Conservation (phyloP, 2,113 vertebrate genomes). For the Himantopus leucocephalus region DNA sequence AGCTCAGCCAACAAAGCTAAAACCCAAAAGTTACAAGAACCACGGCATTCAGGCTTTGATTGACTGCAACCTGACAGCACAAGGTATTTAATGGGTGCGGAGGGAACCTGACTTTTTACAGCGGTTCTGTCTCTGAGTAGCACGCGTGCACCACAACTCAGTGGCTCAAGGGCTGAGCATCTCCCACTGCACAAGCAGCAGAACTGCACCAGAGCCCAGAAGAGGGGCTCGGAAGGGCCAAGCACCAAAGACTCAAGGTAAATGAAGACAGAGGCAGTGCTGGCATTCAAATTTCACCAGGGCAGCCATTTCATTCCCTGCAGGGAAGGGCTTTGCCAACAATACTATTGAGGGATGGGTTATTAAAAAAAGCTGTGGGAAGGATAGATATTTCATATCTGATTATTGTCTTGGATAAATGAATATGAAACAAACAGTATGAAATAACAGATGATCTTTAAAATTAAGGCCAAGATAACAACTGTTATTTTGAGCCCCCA, state of each 20-base stretch:
- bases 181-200: neutral
- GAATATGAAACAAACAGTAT: constrained; percentile 30
- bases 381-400: constrained; percentile 28
- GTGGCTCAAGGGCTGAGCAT: neutral
- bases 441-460: constrained; percentile 34
- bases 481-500: constrained; percentile 38
- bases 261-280: neutral
- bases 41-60: neutral
- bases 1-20: neutral
- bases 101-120: neutral
- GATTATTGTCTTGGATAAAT: constrained; percentile 32
- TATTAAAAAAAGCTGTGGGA: constrained; percentile 25
- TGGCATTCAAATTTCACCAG: neutral
- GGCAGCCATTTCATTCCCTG: neutral
- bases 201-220: neutral
- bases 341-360: neutral
- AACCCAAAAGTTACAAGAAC: neutral
- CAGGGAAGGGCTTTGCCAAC: neutral
- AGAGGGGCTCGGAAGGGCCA: neutral
- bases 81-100: fast-evolving
- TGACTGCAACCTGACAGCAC: fast-evolving
- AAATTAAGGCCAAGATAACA: constrained; percentile 42
- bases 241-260: neutral
- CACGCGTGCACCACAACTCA: fast-evolving
- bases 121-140: neutral